These are phyloP conservation scores for Drosophila parvula DNA, from an alignment of 1,140 invertebrate genomes.

Conservation along the genomic window DNA sequence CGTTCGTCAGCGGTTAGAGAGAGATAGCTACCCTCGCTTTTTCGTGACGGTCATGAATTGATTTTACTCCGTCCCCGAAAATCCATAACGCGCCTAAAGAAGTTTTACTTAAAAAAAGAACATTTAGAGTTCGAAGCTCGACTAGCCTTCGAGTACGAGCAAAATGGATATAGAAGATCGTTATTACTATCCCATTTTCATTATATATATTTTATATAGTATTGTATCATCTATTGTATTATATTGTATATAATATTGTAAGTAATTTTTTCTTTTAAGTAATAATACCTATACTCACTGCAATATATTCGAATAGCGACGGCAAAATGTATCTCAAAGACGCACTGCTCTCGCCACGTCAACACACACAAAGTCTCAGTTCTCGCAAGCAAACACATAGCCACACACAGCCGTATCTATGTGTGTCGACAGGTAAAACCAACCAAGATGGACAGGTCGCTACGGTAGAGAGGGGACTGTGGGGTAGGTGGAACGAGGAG, in stretches of 20 bases:
- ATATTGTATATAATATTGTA: neutral
- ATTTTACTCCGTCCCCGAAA: too few relatives aligned
- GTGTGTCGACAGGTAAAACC: conserved; percentile 66
- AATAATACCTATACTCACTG: neutral
- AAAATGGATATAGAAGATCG: too few relatives aligned
- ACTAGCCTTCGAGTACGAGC: too few relatives aligned
- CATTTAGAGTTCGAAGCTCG: too few relatives aligned
- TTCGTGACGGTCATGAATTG: too few relatives aligned
- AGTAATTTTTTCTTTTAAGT: neutral
- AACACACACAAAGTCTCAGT: conserved; percentile 9
- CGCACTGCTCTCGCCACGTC: conserved; percentile 8
- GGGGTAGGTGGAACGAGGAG: conserved; percentile 22
- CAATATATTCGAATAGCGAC: conserved; percentile 45
- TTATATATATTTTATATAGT: too few relatives aligned
- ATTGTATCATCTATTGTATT: too few relatives aligned
- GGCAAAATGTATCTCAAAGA: conserved; percentile 54
- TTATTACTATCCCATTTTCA: too few relatives aligned
- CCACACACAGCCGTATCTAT: conserved; percentile 40
- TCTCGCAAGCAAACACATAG: conserved; percentile 6
- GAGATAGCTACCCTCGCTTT: too few relatives aligned
- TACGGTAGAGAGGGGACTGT: conserved; percentile 17
- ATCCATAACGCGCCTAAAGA: too few relatives aligned
- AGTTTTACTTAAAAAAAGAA: too few relatives aligned
- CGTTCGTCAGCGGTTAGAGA: too few relatives aligned
- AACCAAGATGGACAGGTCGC: conserved; percentile 51